Conservation (phyloP, 2,888 invertebrate genomes). For the Drosophila nr. perissopoda region DNA sequence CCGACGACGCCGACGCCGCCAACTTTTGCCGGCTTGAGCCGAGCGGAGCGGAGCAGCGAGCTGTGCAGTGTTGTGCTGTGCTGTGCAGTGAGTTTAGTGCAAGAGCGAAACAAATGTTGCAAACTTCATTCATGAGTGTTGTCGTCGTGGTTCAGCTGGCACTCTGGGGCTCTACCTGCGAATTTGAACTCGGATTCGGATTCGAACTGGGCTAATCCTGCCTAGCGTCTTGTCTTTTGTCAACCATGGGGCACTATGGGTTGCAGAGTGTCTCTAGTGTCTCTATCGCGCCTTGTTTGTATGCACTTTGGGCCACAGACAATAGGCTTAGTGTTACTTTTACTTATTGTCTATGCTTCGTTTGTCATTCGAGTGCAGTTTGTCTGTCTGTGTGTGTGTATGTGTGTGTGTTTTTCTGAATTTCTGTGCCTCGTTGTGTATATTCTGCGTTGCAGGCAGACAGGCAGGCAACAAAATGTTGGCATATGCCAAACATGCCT, state of each 20-base stretch:
- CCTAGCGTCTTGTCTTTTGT: conserved; percentile 69
- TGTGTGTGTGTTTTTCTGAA: conserved; percentile 5
- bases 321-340: conserved; percentile 82
- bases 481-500: conserved; percentile 43
- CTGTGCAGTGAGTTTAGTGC: conserved; percentile 18
- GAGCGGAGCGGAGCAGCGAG: conserved; percentile 9
- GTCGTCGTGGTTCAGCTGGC: conserved; percentile 35
- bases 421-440: conserved; percentile 13
- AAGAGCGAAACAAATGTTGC: conserved; percentile 40
- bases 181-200: conserved; percentile 39
- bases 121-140: conserved; percentile 43
- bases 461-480: conserved; percentile 37
- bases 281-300: conserved; percentile 68
- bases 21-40: conserved; percentile 24
- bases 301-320: conserved; percentile 73
- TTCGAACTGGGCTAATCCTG: conserved; percentile 66
- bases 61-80: conserved; percentile 18
- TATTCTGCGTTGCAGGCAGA: conserved; percentile 29
- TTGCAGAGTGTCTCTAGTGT: conserved; percentile 41
- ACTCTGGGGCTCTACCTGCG: conserved; percentile 36
- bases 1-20: conserved; percentile 47
- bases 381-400: conserved; percentile 3
- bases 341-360: conserved; percentile 80
- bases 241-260: conserved; percentile 56
- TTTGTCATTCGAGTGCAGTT: conserved; percentile 70